Evolutionary conservation across 2,113 vertebrate genomes (phyloP).

Genomic region (Empidonax alnorum): DNA sequence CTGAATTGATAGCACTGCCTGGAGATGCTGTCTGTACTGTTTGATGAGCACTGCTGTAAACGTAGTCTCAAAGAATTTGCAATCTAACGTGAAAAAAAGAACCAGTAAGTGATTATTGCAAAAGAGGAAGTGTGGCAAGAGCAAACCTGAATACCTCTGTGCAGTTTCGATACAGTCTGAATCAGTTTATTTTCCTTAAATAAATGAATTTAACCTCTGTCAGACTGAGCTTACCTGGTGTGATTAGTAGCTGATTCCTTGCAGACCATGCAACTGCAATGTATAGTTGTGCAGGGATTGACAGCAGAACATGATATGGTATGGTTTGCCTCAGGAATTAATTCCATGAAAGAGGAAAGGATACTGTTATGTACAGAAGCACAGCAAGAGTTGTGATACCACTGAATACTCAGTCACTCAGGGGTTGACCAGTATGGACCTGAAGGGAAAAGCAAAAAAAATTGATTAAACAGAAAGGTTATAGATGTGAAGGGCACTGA

Average conservation of each 20-base stretch:
- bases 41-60: background rate
- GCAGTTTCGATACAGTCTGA: background rate
- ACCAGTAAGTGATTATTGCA: background rate
- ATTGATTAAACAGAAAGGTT: slow-evolving; percentile 1
- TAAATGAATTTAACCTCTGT: background rate
- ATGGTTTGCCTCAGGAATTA: background rate
- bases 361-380: background rate
- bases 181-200: background rate
- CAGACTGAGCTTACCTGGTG: background rate
- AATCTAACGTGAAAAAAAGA: background rate
- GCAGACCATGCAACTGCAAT: background rate
- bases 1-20: background rate
- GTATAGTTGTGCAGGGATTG: background rate
- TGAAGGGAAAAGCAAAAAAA: background rate
- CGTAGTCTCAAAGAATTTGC: background rate
- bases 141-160: background rate
- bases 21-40: background rate
- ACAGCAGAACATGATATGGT: background rate
- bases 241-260: background rate
- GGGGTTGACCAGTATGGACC: background rate
- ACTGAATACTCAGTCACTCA: background rate
- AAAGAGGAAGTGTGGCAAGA: background rate
- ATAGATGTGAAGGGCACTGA: slow-evolving; percentile 19
- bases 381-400: background rate
- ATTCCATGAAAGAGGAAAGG: background rate